Evolutionary conservation across 2,888 invertebrate genomes (phyloP).

Genomic region (Chalcosyrphus nemorum): DNA sequence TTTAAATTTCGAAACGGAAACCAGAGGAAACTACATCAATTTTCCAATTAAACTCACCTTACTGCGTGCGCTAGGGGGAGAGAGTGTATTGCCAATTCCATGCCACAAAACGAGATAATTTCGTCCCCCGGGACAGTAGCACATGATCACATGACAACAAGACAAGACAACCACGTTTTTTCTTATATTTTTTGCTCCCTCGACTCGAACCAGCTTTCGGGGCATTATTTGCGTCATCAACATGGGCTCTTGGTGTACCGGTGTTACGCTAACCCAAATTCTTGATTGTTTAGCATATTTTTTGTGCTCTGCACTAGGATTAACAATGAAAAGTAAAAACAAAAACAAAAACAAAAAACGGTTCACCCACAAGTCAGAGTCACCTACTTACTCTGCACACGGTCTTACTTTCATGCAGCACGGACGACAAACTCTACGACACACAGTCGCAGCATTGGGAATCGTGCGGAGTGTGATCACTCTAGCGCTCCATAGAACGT

Average conservation of each 20-base stretch:
- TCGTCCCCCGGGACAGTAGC: conserved; percentile 71
- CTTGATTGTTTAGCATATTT: conserved; percentile 45
- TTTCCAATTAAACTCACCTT: conserved; percentile 68
- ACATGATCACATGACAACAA: conserved; percentile 70
- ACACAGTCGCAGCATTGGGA: conserved; percentile 35
- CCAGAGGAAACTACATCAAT: conserved; percentile 47
- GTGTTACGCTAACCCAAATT: conserved; percentile 71
- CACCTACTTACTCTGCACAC: conserved; percentile 37
- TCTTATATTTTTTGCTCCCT: neutral
- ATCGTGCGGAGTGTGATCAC: conserved; percentile 69
- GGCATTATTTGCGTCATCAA: conserved; percentile 69
- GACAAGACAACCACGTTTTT: conserved; percentile 56
- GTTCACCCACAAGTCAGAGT: conserved; percentile 42
- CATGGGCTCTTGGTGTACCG: conserved; percentile 44
- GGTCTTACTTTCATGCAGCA: conserved; percentile 64
- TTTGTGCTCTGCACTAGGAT: conserved; percentile 38
- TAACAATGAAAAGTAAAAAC: conserved; percentile 66
- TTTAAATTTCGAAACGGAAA: conserved; percentile 63
- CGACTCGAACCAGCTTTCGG: conserved; percentile 38
- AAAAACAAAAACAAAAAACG: conserved; percentile 35
- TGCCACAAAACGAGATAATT: conserved; percentile 66
- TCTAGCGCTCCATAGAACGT: conserved; percentile 65
- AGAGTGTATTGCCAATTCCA: conserved; percentile 49
- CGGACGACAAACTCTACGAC: conserved; percentile 18
- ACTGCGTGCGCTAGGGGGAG: conserved; percentile 25